Evolutionary conservation across 2,888 invertebrate genomes (phyloP), one percentile per base, ranked within the genome.

Genomic region (Lepidonotus clava): DNA sequence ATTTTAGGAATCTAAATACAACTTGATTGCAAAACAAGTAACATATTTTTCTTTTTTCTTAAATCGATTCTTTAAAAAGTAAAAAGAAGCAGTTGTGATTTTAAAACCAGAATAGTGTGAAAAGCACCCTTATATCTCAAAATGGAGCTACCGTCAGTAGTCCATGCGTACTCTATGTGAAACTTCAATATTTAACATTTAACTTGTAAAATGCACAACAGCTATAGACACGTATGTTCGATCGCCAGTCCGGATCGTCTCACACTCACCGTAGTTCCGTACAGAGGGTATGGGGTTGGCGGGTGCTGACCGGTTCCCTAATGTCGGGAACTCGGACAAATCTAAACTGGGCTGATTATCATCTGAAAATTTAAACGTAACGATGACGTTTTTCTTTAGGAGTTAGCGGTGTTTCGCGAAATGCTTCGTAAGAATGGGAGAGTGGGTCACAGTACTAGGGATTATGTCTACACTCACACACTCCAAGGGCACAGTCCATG

Each of bases 311-410:
- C 93, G 88, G 88, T 92, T 93, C 61, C 93, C 92, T 80, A 94
- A 89, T 61, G 92, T 91, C 5, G 94, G 94, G 87, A 94, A 94
- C 86, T 94, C 93, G 28, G 93, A 92, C 85, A 93, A 87, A 88
- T 93, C 93, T 67, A 93, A 90, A 38, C 91, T 90, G n/a, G 92
- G 91, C 86, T 93, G 92, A 51, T 80, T 86, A 38, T 67, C 80
- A 66, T 86, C 86, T 85, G 85, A 18, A 84, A 84, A 83, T 36
- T 34, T 14, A 46, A 46, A 8, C 34, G 40, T 32, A 40, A 28
- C 2, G 28, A 83, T 24, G 28, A 32, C 56, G 56, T 56, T 56
- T 56, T 56, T 56, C 56, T 56, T 56, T n/a, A 46, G 46, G 46
- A 6, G 46, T 46, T 18, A 11, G 18, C 46, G 18, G 8, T 46